Base-by-base conservation (phyloP, 2,888 invertebrate genomes). In the Beris chalybata region DNA sequence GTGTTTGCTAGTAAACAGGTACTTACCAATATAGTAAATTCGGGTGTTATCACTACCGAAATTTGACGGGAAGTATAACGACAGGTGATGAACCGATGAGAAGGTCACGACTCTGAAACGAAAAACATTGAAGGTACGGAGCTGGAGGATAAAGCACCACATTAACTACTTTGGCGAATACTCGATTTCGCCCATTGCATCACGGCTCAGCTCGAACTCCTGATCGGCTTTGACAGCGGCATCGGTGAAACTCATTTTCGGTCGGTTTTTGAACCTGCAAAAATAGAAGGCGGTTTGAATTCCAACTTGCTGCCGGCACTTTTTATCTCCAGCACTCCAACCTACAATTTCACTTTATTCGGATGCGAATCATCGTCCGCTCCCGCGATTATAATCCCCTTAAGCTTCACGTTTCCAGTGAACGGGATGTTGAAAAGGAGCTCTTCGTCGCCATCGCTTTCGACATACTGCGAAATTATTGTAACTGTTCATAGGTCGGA, bases 371-470 rank as follows among this genome's bases (percentile, higher is more conserved):
- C 89, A 71, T 91, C 89, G 77, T 95, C 91, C 70, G 93, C 93
- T n/a, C 97, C 97, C 72, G 91, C 86, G 63, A 99, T 83, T 73
- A 93, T 92, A 50, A 99, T 87, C 9, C 97, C 97, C 82, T 97
- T 97, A 58, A 99, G 82, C 80, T 97, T 97, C 1, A 99, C 86
- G 83, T 93, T 93, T 43, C 96, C 97, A 45, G 95, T 94, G 78
- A 99, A 99, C 31, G 97, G 97, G 75, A 98, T 93, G 78, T 97
- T 97, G 77, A 99, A 95, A 3, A 99, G 83, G 4, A 99, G 83
- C 81, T 99, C 98, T 80, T 93, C 93, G 82, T 98, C 98, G 1
- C 88, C 91, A 85, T 98, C 98, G 82, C 97, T 97, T 81, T 95
- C 91, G 0, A 98, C 97, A 85, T 84, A 94, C 95, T 97, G 79